Base-by-base conservation (phyloP, 2,113 vertebrate genomes). In the Podarcis raffonei region DNA sequence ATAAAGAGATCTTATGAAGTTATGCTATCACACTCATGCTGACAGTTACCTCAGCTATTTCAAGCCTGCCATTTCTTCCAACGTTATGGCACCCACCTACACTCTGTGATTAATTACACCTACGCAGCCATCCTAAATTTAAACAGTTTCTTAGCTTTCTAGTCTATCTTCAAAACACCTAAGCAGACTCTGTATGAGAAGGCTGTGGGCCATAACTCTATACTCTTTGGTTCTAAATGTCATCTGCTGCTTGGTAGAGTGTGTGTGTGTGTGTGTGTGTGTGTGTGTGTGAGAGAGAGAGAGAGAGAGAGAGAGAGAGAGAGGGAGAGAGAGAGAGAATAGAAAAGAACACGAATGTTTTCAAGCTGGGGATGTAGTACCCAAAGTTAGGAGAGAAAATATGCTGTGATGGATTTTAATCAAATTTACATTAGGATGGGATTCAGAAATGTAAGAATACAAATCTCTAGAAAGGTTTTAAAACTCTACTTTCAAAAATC, bases 121-220 rank as follows among this genome's bases (percentile, higher is more conserved):
- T 66, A 88, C 87, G 23, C 72, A 53, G 77, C n/a, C 13, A 83
- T 88, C 81, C 87, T 77, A 88, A 88, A 84, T 84, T 88, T 83
- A 88, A 83, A 57, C 42, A 68, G n/a, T 22, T 85, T 48, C 85
- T 68, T 66, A 66, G 42, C 81, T 81, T 71, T 84, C 66, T 66
- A 1, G 35, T 48, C 11, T n/a, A 13, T 57, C 66, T 86, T 78
- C 42, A 69, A n/a, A 6, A n/a, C 9, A 85, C 1, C 20, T 83
- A 65, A 37, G 83, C 62, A 93, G 90, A 89, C 1, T 2, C 85
- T 8, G 37, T 57, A 42, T 81, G 42, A 90, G 90, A 20, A 91
- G 83, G 12, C 62, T 37, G 48, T 53, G 48, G 48, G 48, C 35
- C 72, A 84, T 53, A 81, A 53, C n/a, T 9, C 65, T 39, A 4